A percentile compares a stretch with the other conserved stretches of the same genome.
phyloP scores from a whole-genome alignment of 2,113 vertebrate species.

The Heteronetta atricapilla region DNA sequence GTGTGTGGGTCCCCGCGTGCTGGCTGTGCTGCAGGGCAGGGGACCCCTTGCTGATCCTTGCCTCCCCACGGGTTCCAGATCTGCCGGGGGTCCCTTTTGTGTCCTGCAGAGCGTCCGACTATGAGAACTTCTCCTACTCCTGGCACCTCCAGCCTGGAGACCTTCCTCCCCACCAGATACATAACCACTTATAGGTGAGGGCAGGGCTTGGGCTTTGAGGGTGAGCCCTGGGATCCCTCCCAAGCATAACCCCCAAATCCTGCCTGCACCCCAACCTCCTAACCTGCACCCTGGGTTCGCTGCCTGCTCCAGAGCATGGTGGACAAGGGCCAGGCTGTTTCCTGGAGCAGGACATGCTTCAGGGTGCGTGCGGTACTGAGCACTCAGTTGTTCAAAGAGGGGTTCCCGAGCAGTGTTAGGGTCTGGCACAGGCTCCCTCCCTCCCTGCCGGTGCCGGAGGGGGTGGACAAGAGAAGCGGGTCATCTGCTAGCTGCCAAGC shows the following conservation, averaged over 20 bases:
- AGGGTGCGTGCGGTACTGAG: neutral
- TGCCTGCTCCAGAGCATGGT: neutral
- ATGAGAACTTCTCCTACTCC: slow-evolving; percentile 81
- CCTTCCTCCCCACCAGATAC: slow-evolving; percentile 79
- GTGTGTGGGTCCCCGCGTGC: neutral
- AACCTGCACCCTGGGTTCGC: neutral
- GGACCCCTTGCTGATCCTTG: neutral
- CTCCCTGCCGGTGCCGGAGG: neutral
- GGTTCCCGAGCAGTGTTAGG: fast-evolving
- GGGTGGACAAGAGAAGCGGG: neutral
- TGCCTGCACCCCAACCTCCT: neutral
- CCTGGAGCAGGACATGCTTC: neutral
- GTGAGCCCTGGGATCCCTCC: neutral
- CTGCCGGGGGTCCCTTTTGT: slow-evolving; percentile 75
- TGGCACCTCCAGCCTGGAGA: slow-evolving; percentile 77
- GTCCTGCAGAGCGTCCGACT: slow-evolving; percentile 78
- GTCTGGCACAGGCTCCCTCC: neutral
- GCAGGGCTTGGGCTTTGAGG: fast-evolving
- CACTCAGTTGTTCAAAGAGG: too few relatives aligned
- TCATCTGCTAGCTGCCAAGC: neutral
- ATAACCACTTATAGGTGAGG: slow-evolving; percentile 79
- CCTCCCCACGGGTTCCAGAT: slow-evolving; percentile 25
- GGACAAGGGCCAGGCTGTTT: neutral
- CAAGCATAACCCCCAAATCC: neutral
- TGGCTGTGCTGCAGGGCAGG: neutral